These are phyloP conservation scores for Scaptodrosophila latifasciaeformis DNA, from an alignment of 2,888 invertebrate genomes.

Conservation along the genomic window DNA sequence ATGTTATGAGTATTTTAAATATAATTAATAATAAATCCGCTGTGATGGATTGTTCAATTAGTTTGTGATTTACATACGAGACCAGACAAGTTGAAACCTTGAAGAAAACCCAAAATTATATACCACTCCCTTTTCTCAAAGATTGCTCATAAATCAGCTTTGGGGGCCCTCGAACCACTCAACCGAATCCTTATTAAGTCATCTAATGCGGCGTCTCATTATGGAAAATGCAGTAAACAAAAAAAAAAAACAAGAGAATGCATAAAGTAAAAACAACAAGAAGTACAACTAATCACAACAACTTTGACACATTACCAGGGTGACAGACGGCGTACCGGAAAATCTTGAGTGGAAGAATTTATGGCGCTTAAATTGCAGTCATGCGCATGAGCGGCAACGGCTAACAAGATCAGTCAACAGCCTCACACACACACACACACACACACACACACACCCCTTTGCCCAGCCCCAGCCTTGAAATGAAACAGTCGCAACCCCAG, in stretches of 20 bases:
- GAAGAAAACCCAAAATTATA: no score
- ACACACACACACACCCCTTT: no score
- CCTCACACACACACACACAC: no score
- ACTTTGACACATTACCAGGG: slow-evolving; percentile 51
- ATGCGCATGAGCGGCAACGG: slow-evolving; percentile 56
- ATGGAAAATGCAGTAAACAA: slow-evolving; percentile 11
- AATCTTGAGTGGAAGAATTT: slow-evolving; percentile 43
- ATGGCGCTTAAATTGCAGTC: slow-evolving; percentile 68
- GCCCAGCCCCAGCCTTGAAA: not conserved
- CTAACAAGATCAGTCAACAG: slow-evolving; percentile 46
- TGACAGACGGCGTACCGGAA: slow-evolving; percentile 2
- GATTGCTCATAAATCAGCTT: no score
- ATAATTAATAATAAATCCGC: no score
- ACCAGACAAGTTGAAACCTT: no score
- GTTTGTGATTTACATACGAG: slow-evolving; percentile 55
- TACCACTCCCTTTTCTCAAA: not conserved
- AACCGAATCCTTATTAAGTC: slow-evolving; percentile 43
- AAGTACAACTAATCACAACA: slow-evolving; percentile 14
- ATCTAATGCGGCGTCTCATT: slow-evolving; percentile 32
- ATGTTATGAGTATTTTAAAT: slow-evolving; percentile 34
- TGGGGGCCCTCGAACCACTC: no score
- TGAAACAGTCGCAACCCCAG: slow-evolving; percentile 4
- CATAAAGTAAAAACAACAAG: not conserved
- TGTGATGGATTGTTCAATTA: slow-evolving; percentile 51
- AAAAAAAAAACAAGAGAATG: slow-evolving; percentile 15